phyloP scores from a whole-genome alignment of 2,888 invertebrate genomes.

The Mylabris sibirica region DNA sequence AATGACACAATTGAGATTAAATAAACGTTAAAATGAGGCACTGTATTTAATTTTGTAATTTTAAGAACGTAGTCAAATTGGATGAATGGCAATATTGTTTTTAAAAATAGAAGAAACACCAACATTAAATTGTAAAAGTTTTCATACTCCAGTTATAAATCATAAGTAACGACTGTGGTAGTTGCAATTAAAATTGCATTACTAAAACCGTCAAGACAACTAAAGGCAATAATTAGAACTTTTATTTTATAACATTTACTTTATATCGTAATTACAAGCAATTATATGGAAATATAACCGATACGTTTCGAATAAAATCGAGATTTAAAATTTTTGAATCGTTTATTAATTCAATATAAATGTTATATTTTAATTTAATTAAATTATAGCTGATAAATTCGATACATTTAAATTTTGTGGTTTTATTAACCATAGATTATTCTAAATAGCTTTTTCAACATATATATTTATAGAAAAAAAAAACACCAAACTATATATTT shows the following conservation, averaged over 20 bases:
- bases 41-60: background rate
- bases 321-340: background rate
- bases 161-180: slow-evolving; percentile 42
- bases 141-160: slow-evolving; percentile 39
- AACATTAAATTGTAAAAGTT: slow-evolving; percentile 41
- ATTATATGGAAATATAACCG: background rate
- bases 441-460: slow-evolving; percentile 39
- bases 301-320: background rate
- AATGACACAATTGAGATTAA: background rate
- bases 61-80: slow-evolving; percentile 19
- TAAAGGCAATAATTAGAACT: slow-evolving; percentile 40
- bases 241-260: slow-evolving; percentile 35
- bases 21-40: background rate
- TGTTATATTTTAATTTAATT: background rate
- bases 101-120: slow-evolving; percentile 28
- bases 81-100: slow-evolving; percentile 25
- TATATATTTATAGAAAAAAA: slow-evolving; percentile 35
- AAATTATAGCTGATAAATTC: background rate
- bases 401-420: slow-evolving; percentile 42
- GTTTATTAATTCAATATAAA: background rate
- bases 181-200: slow-evolving; percentile 47
- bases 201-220: slow-evolving; percentile 46
- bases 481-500: slow-evolving; percentile 41
- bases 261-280: slow-evolving; percentile 9
- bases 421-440: slow-evolving; percentile 44